phyloP scores from a whole-genome alignment of 2,797 vertebrate species.

The Micropoecilia bifurca region DNA sequence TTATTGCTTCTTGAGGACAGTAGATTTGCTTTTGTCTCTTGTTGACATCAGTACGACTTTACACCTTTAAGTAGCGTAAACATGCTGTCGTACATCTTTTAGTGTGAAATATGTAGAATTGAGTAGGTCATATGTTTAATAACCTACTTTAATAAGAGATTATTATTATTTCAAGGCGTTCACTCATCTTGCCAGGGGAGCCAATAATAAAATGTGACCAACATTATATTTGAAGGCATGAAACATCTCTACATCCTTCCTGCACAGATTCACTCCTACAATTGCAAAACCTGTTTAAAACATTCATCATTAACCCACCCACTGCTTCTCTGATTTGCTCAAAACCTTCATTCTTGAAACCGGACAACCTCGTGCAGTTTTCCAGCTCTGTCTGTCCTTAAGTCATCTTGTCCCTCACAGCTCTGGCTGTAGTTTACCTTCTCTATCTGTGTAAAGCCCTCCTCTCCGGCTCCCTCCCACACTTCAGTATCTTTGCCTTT shows the following conservation, averaged over 20 bases:
- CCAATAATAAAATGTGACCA: background rate
- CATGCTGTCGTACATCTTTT: background rate
- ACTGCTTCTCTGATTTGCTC: slow-evolving; percentile 4
- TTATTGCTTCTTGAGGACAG: background rate
- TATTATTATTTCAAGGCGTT: background rate
- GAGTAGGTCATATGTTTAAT: no score
- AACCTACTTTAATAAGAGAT: no score
- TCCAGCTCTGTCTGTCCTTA: background rate
- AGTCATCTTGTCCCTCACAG: slow-evolving; percentile 1
- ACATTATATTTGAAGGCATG: background rate
- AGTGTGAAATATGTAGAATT: no score
- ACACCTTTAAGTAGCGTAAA: background rate
- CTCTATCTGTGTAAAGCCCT: slow-evolving; percentile 48
- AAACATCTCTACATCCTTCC: background rate
- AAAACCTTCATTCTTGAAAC: background rate
- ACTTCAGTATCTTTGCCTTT: slow-evolving; percentile 54
- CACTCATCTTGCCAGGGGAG: background rate
- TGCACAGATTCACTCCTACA: background rate
- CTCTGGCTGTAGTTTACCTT: slow-evolving; percentile 48
- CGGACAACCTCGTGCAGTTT: slow-evolving; percentile 16
- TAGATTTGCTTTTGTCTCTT: background rate
- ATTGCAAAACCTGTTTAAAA: slow-evolving; percentile 1
- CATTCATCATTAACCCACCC: slow-evolving; percentile 4
- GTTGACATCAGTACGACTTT: background rate
- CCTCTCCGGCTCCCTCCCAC: slow-evolving; percentile 54